phyloP scores from a whole-genome alignment of 2,797 vertebrate genomes.

The Dipus sagitta region DNA sequence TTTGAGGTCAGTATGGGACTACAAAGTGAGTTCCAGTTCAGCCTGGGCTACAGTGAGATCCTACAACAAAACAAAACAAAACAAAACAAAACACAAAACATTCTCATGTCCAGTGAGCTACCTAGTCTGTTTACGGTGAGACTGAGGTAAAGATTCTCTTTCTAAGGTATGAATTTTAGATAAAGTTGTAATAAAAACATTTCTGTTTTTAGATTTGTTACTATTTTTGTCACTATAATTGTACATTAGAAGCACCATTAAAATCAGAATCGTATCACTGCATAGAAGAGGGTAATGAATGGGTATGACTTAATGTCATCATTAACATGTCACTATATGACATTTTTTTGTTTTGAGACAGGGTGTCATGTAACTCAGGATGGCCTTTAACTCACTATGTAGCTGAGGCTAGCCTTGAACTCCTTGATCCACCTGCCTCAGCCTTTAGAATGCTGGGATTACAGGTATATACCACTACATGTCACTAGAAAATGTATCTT shows the following conservation, averaged over 20 bases:
- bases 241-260: slow-evolving; percentile 36
- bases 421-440: not conserved
- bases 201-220: slow-evolving; percentile 46
- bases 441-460: not conserved
- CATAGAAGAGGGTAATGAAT: not conserved
- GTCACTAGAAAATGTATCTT: not conserved
- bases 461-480: not conserved
- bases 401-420: not conserved
- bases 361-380: not conserved
- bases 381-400: not conserved
- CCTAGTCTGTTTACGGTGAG: slow-evolving; percentile 36
- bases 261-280: slow-evolving; percentile 35
- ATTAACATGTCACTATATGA: slow-evolving; percentile 20
- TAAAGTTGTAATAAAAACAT: slow-evolving; percentile 51
- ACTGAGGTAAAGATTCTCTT: slow-evolving; percentile 27
- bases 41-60: too few relatives aligned
- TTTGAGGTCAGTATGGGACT: too few relatives aligned
- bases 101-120: slow-evolving; percentile 33
- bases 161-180: slow-evolving; percentile 52
- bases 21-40: too few relatives aligned
- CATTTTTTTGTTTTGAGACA: not conserved
- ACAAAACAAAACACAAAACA: too few relatives aligned
- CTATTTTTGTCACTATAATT: not conserved
- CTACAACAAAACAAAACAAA: too few relatives aligned
- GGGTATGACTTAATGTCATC: slow-evolving; percentile 50